Percentiles rank a stretch among this genome's conserved stretches.
Conservation (phyloP, 2,113 vertebrate species). For the Ammodramus savannarum region DNA sequence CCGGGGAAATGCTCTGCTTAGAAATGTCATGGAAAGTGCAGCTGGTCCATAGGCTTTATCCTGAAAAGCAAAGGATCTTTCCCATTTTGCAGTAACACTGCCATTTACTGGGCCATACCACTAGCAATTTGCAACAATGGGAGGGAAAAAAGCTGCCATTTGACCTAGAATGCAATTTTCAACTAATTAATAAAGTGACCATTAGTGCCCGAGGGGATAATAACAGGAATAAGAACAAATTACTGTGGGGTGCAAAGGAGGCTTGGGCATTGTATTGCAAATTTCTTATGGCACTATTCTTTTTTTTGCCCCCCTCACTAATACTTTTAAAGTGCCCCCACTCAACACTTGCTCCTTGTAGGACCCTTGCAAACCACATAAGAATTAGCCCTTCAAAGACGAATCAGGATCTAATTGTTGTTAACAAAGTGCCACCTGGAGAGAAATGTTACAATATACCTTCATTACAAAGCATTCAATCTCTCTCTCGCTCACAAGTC, state of each 20-base stretch:
- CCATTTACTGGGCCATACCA: slow-evolving; percentile 70
- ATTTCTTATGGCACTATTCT: slow-evolving; percentile 70
- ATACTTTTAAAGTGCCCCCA: slow-evolving; percentile 75
- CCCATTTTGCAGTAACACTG: slow-evolving; percentile 63
- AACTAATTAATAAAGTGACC: slow-evolving; percentile 78
- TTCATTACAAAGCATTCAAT: slow-evolving; percentile 72
- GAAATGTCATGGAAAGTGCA: slow-evolving; percentile 67
- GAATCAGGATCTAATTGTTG: slow-evolving; percentile 74
- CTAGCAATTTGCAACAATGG: slow-evolving; percentile 72
- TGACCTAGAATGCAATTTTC: slow-evolving; percentile 76
- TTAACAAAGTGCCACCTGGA: slow-evolving; percentile 76
- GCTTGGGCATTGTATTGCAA: slow-evolving; percentile 72
- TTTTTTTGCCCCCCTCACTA: neutral
- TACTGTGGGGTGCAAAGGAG: slow-evolving; percentile 67
- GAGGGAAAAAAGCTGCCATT: slow-evolving; percentile 71
- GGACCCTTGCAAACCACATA: slow-evolving; percentile 71
- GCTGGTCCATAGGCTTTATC: slow-evolving; percentile 67
- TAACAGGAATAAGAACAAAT: slow-evolving; percentile 77
- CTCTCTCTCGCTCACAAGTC: slow-evolving; percentile 46
- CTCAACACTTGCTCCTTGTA: slow-evolving; percentile 73
- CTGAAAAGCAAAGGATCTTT: slow-evolving; percentile 70
- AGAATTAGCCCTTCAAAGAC: slow-evolving; percentile 76
- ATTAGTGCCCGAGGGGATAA: slow-evolving; percentile 75
- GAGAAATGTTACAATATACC: slow-evolving; percentile 76
- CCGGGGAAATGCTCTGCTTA: slow-evolving; percentile 48